Evolutionary conservation across 2,797 vertebrate species (phyloP), one percentile per base, ranked within the genome.

Genomic region (Melanogrammus aeglefinus): DNA sequence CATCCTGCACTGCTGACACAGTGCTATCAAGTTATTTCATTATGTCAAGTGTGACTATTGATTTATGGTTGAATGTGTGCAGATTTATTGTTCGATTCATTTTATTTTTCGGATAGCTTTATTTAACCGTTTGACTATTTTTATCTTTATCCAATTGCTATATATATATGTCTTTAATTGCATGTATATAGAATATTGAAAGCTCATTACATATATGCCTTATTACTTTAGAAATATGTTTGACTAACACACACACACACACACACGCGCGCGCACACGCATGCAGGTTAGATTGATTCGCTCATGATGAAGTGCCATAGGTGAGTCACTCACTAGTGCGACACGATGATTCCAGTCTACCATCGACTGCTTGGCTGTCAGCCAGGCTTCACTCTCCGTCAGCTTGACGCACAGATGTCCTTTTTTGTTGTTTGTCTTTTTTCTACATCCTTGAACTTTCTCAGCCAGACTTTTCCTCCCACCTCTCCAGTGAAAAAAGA

Each of bases 331-430:
- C 63, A 27, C 7, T 24, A 69, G 63, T 27, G 63, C 4, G 63
- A 63, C 57, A 4, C 10, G 24, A 69, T 69, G 63, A 69, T 12
- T 6, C 24, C 24, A 24, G 24, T 69, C 63, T 24, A 6, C n/a
- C n/a, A 9, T 63, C 21, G 57, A 7, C 57, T n/a, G 57, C 57
- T 63, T 63, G 6, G 57, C 57, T 24, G 6, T 63, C 63, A 27
- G 63, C n/a, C 63, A 69, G n/a, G 63, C 63, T 69, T 69, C 57
- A 24, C 63, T 69, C n/a, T 69, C 63, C 63, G 10, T 69, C 63
- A 69, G 7, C 18, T n/a, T 9, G 57, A 51, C 16, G 47, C 47
- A 63, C 57, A 21, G 3, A 6, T 51, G 47, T 21, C 57, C n/a
- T 24, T 63, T 27, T 27, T 69, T 57, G 51, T 57, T 6, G 16